phyloP scores from a whole-genome alignment of 2,113 vertebrate species.

The Lathamus discolor region DNA sequence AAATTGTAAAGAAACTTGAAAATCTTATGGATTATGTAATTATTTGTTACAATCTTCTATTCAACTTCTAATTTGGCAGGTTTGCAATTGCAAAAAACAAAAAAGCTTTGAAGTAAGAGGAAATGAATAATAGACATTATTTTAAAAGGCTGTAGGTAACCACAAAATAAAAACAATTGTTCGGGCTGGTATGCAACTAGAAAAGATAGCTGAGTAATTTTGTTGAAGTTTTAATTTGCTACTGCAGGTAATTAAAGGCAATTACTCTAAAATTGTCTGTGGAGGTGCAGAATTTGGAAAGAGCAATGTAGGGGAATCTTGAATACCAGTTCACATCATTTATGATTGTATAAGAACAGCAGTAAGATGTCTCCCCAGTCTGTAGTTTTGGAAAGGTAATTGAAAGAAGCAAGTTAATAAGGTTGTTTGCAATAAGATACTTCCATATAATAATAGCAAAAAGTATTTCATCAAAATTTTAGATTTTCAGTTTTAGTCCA shows the following conservation, averaged over 20 bases:
- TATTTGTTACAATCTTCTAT: not conserved
- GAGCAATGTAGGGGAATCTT: not conserved
- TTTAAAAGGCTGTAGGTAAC: not conserved
- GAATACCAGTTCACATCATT: conserved; percentile 13
- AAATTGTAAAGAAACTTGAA: not conserved
- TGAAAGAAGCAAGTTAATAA: conserved; percentile 41
- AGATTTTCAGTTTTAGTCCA: not conserved
- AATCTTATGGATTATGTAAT: not conserved
- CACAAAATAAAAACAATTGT: not conserved
- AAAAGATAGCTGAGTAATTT: not conserved
- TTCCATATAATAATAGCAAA: conserved; percentile 1
- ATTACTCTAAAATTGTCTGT: not conserved
- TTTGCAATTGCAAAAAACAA: not conserved
- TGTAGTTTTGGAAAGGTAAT: conserved; percentile 37
- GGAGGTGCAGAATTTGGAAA: not conserved
- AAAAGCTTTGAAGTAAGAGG: not conserved
- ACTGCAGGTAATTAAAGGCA: conserved; percentile 6
- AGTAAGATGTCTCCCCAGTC: not conserved
- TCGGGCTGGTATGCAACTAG: not conserved
- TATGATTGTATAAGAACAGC: not conserved
- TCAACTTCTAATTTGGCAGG: not conserved
- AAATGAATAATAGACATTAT: not conserved
- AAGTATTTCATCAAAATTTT: conserved; percentile 14
- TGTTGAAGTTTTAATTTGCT: conserved; percentile 37
- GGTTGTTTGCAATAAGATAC: conserved; percentile 18